Evolutionary conservation across 2,113 vertebrate species (phyloP).

Genomic region (Aleadryas rufinucha): DNA sequence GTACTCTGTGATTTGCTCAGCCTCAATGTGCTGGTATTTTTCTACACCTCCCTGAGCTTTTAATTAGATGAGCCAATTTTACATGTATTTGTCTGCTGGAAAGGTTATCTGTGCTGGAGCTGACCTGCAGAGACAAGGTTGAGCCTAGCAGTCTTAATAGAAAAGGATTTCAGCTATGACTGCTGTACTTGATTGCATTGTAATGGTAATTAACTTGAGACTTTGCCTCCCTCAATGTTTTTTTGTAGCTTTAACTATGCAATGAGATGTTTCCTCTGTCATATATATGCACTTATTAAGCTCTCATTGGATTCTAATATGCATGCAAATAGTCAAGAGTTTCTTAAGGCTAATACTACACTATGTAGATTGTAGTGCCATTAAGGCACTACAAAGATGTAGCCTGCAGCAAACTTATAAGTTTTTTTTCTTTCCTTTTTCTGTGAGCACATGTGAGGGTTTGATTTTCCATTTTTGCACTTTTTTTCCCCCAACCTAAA

Average conservation of each 20-base stretch:
- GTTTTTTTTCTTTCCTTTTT: neutral
- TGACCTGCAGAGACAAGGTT: conserved; percentile 77
- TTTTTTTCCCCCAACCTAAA: neutral
- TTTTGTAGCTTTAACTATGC: conserved; percentile 69
- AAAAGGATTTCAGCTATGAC: conserved; percentile 76
- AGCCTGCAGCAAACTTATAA: conserved; percentile 29
- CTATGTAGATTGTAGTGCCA: conserved; percentile 49
- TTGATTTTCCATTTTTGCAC: neutral
- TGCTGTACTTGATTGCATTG: conserved; percentile 79
- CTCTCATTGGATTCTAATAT: conserved; percentile 71
- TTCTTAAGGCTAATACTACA: conserved; percentile 68
- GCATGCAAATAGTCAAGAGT: conserved; percentile 73
- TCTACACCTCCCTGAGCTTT: conserved; percentile 76
- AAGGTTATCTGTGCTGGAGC: conserved; percentile 79
- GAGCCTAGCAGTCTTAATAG: conserved; percentile 72
- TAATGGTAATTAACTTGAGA: conserved; percentile 81
- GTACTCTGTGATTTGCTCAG: conserved; percentile 63
- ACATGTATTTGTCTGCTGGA: conserved; percentile 78
- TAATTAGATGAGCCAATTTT: conserved; percentile 83
- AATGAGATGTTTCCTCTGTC: conserved; percentile 73
- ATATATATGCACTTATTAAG: conserved; percentile 74
- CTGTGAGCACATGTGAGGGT: neutral
- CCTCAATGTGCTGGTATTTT: conserved; percentile 78
- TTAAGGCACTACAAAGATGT: conserved; percentile 50
- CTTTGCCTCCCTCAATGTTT: conserved; percentile 66